Evolutionary conservation across 2,113 vertebrate genomes (phyloP), one percentile per base, ranked within the genome.

Genomic region (Oplegnathus fasciatus): DNA sequence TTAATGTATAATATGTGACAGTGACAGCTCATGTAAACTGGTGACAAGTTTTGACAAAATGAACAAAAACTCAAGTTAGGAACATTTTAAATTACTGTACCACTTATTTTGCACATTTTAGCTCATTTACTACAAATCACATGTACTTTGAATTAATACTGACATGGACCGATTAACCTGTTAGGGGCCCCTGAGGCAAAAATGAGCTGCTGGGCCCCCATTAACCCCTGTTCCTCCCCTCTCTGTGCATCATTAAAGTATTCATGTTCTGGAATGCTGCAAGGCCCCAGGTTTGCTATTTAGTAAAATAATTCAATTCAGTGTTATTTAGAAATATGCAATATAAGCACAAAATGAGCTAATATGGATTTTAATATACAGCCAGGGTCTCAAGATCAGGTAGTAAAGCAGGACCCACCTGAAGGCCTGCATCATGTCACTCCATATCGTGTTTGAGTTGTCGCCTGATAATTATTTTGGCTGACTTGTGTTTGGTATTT

Each of bases 41-140:
- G 6, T 68, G 83, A 82, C 64, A 60, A 3, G 30, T 67, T 67
- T 46, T 3, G 24, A 71, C 30, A 42, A 34, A 70, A 69, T 14
- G 6, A 70, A n/a, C 15, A 62, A 30, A 22, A 84, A 26, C 10
- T 44, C 24, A 6, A 26, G 1, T 1, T 0, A 5, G 1, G 10
- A 74, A 75, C 48, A 64, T 72, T 87, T 85, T 34, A 66, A 86
- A 84, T 80, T 11, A 44, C 55, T 76, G 68, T 28, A 26, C 10
- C 34, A 26, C 18, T 65, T 64, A 83, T 72, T 84, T 65, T 55
- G 67, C 62, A 84, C 74, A 75, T 46, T 77, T 81, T 20, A 62
- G 37, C 70, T 78, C 68, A 52, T 75, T 81, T 78, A 46, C n/a
- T 46, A 54, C 65, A 24, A 78, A 57, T 78, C 60, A 68, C 46